Base-by-base conservation (phyloP, 64 coral and sea anemone species). In the Pocillopora damicornis region DNA sequence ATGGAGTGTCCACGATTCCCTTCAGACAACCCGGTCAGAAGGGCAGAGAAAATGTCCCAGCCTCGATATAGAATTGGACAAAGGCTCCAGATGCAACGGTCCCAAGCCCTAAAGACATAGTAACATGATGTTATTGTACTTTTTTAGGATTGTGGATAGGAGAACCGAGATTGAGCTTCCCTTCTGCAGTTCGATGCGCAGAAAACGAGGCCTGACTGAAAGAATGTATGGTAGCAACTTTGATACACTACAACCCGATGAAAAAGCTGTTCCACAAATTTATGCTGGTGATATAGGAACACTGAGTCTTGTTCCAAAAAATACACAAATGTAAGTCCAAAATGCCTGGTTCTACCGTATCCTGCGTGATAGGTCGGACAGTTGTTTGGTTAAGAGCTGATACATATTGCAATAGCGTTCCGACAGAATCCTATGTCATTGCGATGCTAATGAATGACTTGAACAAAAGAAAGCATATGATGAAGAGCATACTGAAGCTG, bases 121-220 rank as follows among this genome's bases (percentile, higher is more conserved):
- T 71, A 11, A 23, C 4, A 25, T 22, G 10, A 1, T n/a, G 11
- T 71, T 9, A n/a, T 23, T 26, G 59, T 13, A 11, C 45, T n/a
- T 79, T 26, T 22, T 9, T 5, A 60, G 56, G 77, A 61, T 79
- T 16, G 15, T 26, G 5, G 58, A 79, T 13, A 79, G 58, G 15
- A 30, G 20, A 13, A 4, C 79, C 1, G 79, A 81, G 78, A 36
- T 81, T 5, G 78, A 81, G 60, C 60, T 81, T 81, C 59, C 79
- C 18, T 34, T 35, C 59, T 81, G 79, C 60, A 81, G 25, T 9
- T 37, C 79, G 14, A 15, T 81, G 58, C 35, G 79, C 13, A 17
- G n/a, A 13, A 81, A 81, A 81, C 7, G 26, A 9, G 60, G 7
- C 25, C 9, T 17, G 15, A 34, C 67, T 30, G 8, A 51, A 51